Conservation (phyloP, 37 sponge, comb jelly and placozoan species). For the Mnemiopsis leidyi region DNA sequence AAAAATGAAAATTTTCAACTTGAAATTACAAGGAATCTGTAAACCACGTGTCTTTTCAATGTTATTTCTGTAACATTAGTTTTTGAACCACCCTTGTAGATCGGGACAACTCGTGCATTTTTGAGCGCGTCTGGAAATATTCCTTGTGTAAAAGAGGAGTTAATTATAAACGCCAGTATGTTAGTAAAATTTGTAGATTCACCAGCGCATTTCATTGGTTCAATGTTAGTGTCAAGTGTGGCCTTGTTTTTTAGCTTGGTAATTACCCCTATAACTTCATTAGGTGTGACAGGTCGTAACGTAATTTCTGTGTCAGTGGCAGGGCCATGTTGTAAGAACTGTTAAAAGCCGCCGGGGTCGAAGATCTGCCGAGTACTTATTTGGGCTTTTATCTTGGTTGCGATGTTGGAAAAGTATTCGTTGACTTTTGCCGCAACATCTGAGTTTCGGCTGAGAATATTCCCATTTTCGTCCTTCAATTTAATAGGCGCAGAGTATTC, state of each 20-base stretch:
- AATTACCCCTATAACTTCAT: background rate
- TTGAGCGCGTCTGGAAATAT: background rate
- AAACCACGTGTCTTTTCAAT: no score
- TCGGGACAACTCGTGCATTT: background rate
- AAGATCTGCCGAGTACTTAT: no score
- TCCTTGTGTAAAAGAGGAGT: background rate
- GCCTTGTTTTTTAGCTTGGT: background rate
- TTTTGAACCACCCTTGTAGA: background rate
- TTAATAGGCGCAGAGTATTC: background rate
- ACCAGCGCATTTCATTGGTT: background rate
- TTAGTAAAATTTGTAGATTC: background rate
- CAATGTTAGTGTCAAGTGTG: background rate
- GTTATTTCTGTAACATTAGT: no score
- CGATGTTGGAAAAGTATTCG: background rate
- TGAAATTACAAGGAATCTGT: no score
- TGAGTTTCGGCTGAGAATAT: background rate
- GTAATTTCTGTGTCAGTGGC: background rate
- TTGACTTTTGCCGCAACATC: background rate
- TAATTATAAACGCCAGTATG: background rate
- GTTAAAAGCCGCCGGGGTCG: no score
- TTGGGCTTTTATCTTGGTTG: background rate
- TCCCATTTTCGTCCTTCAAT: background rate
- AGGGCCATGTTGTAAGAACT: background rate
- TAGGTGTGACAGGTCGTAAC: background rate
- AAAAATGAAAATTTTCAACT: no score